Evolutionary conservation across 2,888 invertebrate species (phyloP).

Genomic region (Epirrhoe tristata): DNA sequence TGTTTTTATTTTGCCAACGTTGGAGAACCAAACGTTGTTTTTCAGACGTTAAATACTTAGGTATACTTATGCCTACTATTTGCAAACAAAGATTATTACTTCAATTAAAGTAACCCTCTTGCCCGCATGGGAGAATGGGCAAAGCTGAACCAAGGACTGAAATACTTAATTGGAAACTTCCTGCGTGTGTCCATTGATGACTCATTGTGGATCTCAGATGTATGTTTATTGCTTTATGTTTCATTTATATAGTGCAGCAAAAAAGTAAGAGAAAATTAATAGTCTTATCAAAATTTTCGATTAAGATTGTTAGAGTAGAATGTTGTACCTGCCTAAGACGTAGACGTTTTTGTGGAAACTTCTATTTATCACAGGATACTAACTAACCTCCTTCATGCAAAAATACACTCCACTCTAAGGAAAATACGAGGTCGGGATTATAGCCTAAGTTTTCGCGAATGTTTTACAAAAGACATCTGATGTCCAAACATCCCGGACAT

Average conservation of each 20-base stretch:
- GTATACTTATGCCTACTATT: too few species aligned
- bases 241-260: too few species aligned
- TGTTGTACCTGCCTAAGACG: too few species aligned
- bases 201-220: neutral
- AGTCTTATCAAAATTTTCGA: too few species aligned
- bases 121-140: constrained; percentile 24
- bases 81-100: neutral
- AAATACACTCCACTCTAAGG: neutral
- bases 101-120: neutral
- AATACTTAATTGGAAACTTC: constrained; percentile 23
- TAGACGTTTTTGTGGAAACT: too few species aligned
- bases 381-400: neutral
- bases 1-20: too few species aligned
- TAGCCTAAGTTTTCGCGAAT: constrained; percentile 8
- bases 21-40: too few species aligned
- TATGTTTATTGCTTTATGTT: too few species aligned
- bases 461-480: constrained; percentile 1
- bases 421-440: constrained; percentile 7
- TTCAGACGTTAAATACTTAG: neutral
- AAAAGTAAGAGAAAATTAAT: too few species aligned
- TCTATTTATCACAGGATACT: too few species aligned
- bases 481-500: constrained; percentile 5
- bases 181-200: constrained; percentile 10
- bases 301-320: too few species aligned
- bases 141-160: constrained; percentile 3